Base-by-base conservation (phyloP, 2,888 invertebrate species). In the Noctua fimbriata region DNA sequence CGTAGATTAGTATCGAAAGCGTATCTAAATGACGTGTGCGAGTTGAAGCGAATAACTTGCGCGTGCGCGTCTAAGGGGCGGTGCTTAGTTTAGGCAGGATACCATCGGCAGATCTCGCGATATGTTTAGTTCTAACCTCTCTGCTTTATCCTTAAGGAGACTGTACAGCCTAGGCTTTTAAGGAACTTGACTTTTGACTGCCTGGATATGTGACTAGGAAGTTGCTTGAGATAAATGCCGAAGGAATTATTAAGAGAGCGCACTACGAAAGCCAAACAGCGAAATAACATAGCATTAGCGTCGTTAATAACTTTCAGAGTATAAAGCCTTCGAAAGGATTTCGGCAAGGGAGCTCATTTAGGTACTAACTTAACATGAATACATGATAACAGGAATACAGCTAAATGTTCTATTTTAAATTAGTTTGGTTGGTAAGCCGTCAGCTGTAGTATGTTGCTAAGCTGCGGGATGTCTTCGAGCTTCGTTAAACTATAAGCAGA, bases 11-110 rank as follows among this genome's bases (percentile, higher is more conserved):
- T 80, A 90, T 88, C 87, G 74, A 82, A 85, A 87, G 87, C 83
- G 81, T 88, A 89, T 81, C 89, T 84, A 81, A 86, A 89, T 71
- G 79, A 89, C 70, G 86, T 83, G 85, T 83, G 84, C 67, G 85
- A 82, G 84, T 79, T 75, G 75, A 69, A 70, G 76, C 79, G 73
- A 84, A 76, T 80, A 73, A 77, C 66, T 75, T 79, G 87, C 83
- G 81, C 81, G 67, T 70, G 83, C 80, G 79, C 76, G 76, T 83
- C 71, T 79, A 63, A 63, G 79, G 85, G 87, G 82, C 85, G 82
- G 89, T 81, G 83, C 89, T 75, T 74, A 69, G 69, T 77, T 76
- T 84, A 77, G 77, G 71, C 63, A 65, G 88, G 89, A 89, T 89
- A 87, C 69, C 73, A 89, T 89, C 90, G 63, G 65, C 18, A 85